Evolutionary conservation across 2,888 invertebrate species (phyloP), one percentile per base, ranked within the genome.

Genomic region (Diabrotica balteata): DNA sequence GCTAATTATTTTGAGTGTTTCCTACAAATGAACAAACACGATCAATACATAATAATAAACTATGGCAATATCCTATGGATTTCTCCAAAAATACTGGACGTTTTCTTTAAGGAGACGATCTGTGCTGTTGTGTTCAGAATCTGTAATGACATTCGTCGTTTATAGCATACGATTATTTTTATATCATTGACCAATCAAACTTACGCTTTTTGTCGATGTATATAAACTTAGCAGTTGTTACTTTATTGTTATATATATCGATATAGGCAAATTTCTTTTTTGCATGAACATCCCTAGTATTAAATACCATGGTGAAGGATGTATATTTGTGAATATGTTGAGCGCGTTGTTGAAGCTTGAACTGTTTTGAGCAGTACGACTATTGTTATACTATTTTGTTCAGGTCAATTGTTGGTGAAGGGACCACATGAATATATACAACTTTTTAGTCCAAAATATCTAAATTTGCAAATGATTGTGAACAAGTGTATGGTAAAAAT

Each of bases 171-270:
- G 81, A 80, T 84, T 84, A 83, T 83, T 84, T 84, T 84, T 84
- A 82, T 84, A 84, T 83, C 82, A 83, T 84, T 83, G 84, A 84
- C 84, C 84, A 84, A 84, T 83, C 81, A 83, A 82, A 80, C 80
- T 83, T 82, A 82, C 82, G 82, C 83, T 83, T 84, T 82, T 81
- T 80, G 82, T 84, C 83, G 82, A 81, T 84, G 84, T 84, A 84
- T 83, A 83, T 84, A 84, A 82, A 83, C 80, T 53, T 82, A 80
- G 82, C 81, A 82, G 79, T 83, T 83, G 83, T 83, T 83, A 82
- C 72, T 80, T 83, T 81, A 82, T 84, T 82, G 83, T 84, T 84
- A 82, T 58, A 54, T 62, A 58, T 64, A 59, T 76, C 69, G 76
- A 78, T 78, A 77, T 78, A 73, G 75, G 76, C 78, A 78, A 79